Base-by-base conservation (phyloP, 2,113 vertebrate genomes). In the Elachura formosa region DNA sequence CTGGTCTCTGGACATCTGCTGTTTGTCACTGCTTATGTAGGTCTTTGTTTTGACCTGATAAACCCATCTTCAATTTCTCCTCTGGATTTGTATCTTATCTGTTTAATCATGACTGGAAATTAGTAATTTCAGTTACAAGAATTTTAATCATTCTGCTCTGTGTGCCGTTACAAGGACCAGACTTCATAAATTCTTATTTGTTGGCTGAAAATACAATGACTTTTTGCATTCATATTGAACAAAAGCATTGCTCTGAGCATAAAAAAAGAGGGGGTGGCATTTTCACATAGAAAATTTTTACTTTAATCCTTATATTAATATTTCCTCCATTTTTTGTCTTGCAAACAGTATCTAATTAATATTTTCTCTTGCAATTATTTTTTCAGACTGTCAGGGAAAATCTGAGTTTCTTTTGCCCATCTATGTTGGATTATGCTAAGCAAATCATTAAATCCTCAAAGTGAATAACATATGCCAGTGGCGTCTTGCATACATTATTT, bases 221-320 rank as follows among this genome's bases (percentile, higher is more conserved):
- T 48, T 68, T 22, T 31, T 87, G 29, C 3, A 6, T 81, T 59
- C 8, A 22, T 62, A 45, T 15, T 31, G 9, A 72, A 76, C 3
- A 51, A 29, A 73, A 25, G 2, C 54, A 64, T n/a, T 49, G 10
- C 15, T 89, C 58, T 66, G 17, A 8, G 4, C 11, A n/a, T 40
- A 20, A 78, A 75, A 63, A 78, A 63, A 25, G 2, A 5, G 4
- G 6, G 2, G 5, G 2, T 1, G 2, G 11, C 23, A 5, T 61
- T 93, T 90, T 85, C 34, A 46, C 33, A 20, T 23, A 49, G 17
- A 84, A 87, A 89, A 36, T 23, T 90, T 69, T 40, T 45, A 11
- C 26, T 76, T 91, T 82, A 76, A 79, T 67, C 45, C 0, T 0
- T 51, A 36, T 38, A 31, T 85, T 77, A 68, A 41, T 85, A 84